Conservation (phyloP, 2,888 invertebrate genomes). For the Ptychoptera contaminata region DNA sequence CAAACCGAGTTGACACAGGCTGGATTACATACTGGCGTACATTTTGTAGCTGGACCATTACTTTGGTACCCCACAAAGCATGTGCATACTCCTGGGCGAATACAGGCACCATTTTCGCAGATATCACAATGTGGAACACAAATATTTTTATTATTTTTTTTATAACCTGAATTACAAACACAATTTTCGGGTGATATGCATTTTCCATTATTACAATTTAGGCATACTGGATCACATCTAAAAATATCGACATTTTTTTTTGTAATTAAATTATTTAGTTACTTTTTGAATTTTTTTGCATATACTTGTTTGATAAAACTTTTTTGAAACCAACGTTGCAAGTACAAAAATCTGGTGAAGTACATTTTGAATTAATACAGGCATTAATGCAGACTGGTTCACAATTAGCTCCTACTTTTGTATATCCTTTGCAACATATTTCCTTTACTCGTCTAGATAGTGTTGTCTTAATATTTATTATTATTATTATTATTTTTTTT, state of each 20-base stretch:
- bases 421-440: no score
- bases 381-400: no score
- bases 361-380: constrained; percentile 48
- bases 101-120: constrained; percentile 21
- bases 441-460: no score
- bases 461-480: no score
- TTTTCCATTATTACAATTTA: constrained; percentile 18
- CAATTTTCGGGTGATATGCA: constrained; percentile 18
- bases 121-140: constrained; percentile 1
- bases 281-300: no score
- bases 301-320: no score
- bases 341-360: constrained; percentile 48
- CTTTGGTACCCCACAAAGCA: constrained; percentile 27
- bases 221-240: constrained; percentile 11
- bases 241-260: no score
- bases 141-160: constrained; percentile 12
- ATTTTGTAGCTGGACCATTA: not conserved
- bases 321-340: constrained; percentile 42
- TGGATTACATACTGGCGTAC: constrained; percentile 4
- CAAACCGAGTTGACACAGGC: constrained; percentile 13
- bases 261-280: no score
- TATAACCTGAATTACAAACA: constrained; percentile 16
- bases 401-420: no score
- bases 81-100: constrained; percentile 31
- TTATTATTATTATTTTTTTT: no score